phyloP scores from a whole-genome alignment of 2,888 invertebrate genomes.

The Palloptera scutellata region DNA sequence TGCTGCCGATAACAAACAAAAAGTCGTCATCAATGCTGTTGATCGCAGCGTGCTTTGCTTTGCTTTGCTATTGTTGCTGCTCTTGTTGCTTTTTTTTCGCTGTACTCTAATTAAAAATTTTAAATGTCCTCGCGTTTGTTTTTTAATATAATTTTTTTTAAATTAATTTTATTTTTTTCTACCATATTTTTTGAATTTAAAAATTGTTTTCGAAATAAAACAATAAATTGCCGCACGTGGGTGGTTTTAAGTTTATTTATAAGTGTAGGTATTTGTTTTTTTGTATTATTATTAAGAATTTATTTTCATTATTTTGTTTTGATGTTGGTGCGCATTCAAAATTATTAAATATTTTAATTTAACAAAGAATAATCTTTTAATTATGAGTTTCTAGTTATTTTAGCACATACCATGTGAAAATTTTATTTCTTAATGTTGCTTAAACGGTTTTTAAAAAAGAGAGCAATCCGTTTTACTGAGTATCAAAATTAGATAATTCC shows the following conservation, averaged over 20 bases:
- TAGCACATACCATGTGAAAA: too few relatives aligned
- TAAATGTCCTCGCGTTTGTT: slow-evolving; percentile 44
- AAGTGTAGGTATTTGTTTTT: too few relatives aligned
- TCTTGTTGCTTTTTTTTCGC: slow-evolving; percentile 11
- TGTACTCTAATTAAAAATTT: slow-evolving; percentile 51
- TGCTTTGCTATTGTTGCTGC: slow-evolving; percentile 23
- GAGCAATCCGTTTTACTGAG: too few relatives aligned
- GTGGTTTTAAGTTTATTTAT: slow-evolving; percentile 48
- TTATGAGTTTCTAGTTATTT: too few relatives aligned
- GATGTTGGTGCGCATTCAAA: background rate
- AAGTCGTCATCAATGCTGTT: slow-evolving; percentile 6
- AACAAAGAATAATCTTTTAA: background rate
- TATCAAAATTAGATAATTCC: too few relatives aligned
- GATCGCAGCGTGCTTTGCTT: too few relatives aligned
- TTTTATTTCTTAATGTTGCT: too few relatives aligned
- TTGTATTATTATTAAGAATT: slow-evolving; percentile 30
- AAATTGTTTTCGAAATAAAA: slow-evolving; percentile 12
- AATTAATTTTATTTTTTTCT: slow-evolving; percentile 27
- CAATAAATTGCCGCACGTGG: slow-evolving; percentile 40
- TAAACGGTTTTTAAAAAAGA: too few relatives aligned
- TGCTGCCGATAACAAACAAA: background rate
- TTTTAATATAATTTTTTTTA: slow-evolving; percentile 26
- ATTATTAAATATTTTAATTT: background rate
- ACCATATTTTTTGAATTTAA: slow-evolving; percentile 33
- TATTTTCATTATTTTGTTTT: background rate